phyloP scores from a whole-genome alignment of 1,140 invertebrate genomes.

The Trialeurodes vaporariorum region DNA sequence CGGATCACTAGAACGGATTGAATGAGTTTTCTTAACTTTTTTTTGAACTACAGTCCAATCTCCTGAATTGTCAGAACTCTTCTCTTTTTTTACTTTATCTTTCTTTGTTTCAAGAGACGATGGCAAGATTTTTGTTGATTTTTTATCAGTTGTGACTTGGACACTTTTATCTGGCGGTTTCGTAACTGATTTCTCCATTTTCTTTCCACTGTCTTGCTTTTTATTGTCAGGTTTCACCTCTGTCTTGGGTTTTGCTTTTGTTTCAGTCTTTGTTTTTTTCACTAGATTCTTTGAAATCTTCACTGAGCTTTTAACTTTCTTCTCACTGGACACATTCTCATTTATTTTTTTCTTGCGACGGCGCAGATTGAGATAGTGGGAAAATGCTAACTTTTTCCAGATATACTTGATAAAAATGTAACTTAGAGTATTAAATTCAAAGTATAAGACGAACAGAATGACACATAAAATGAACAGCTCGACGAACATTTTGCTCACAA shows the following conservation, averaged over 20 bases:
- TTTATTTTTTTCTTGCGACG: too few relatives aligned
- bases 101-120: neutral
- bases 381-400: neutral
- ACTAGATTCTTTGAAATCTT: neutral
- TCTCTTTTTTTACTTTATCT: neutral
- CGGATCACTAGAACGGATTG: neutral
- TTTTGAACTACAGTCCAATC: neutral
- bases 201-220: neutral
- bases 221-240: neutral
- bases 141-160: neutral
- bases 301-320: neutral
- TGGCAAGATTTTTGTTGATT: neutral
- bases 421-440: neutral
- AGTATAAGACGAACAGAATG: neutral
- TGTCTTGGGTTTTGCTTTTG: neutral
- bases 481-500: neutral
- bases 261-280: neutral
- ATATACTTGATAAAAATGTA: neutral
- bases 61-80: neutral
- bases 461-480: neutral
- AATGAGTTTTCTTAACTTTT: neutral
- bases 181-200: too few relatives aligned
- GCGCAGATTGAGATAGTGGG: too few relatives aligned
- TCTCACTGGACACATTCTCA: neutral
- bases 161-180: neutral